These are phyloP conservation scores for Oscheius sp. DNA, from an alignment of 2,888 invertebrate genomes.

Conservation along the genomic window DNA sequence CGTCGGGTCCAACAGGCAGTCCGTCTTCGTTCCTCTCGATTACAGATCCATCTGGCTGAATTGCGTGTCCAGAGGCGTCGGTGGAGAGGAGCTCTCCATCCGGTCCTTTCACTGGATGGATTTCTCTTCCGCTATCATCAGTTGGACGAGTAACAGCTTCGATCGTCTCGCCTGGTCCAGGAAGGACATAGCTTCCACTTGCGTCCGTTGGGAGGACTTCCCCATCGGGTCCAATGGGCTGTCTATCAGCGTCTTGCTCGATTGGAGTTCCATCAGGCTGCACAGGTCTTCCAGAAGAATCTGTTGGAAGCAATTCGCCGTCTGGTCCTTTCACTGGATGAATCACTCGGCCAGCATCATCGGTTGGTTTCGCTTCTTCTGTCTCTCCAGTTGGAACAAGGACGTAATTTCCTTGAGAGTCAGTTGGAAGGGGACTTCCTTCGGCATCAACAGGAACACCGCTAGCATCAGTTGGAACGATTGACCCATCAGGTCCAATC, in stretches of 20 bases:
- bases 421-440: slow-evolving; percentile 43
- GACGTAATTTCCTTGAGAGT: slow-evolving; percentile 38
- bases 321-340: slow-evolving; percentile 53
- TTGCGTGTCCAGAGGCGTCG: too few species aligned
- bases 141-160: too few species aligned
- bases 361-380: slow-evolving; percentile 32
- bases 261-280: slow-evolving; percentile 41
- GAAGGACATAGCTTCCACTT: background rate
- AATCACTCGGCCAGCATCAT: slow-evolving; percentile 30
- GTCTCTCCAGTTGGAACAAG: slow-evolving; percentile 23
- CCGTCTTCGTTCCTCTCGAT: slow-evolving; percentile 43
- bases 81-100: too few species aligned
- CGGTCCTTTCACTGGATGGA: too few species aligned
- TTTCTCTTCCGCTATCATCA: slow-evolving; percentile 38
- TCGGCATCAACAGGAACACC: slow-evolving; percentile 45
- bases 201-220: slow-evolving; percentile 46
- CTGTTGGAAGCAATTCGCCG: slow-evolving; percentile 24
- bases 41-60: slow-evolving; percentile 31
- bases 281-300: slow-evolving; percentile 37
- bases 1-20: slow-evolving; percentile 39
- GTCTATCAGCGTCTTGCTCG: slow-evolving; percentile 40
- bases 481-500: slow-evolving; percentile 29
- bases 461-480: slow-evolving; percentile 43
- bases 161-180: slow-evolving; percentile 34
- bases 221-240: slow-evolving; percentile 41